These are phyloP conservation scores for Diglossa cyanea DNA, from an alignment of 2,797 vertebrate species.

Conservation along the genomic window DNA sequence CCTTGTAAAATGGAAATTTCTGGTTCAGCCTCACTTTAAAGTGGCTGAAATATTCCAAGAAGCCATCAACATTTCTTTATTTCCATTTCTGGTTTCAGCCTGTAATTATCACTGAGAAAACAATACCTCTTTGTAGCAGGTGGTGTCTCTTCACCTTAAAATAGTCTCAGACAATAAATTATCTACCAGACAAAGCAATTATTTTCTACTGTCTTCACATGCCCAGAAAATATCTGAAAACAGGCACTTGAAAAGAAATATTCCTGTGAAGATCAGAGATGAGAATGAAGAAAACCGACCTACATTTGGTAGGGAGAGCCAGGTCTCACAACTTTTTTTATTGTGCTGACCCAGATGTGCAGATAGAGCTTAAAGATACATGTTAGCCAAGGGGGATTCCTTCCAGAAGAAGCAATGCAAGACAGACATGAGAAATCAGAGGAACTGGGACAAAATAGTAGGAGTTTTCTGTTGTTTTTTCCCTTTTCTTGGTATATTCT, in stretches of 20 bases:
- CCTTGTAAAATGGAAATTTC: neutral
- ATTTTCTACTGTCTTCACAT: neutral
- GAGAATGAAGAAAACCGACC: neutral
- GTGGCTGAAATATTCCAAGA: neutral
- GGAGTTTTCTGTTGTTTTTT: neutral
- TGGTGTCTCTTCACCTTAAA: conserved; percentile 2
- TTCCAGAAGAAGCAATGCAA: neutral
- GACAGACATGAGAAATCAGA: neutral
- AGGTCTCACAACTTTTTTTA: neutral
- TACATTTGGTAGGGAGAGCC: neutral
- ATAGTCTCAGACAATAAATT: neutral
- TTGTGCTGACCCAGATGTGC: neutral
- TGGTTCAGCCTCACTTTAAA: neutral
- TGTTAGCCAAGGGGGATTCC: neutral
- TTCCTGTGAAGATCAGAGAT: neutral
- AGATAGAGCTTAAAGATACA: neutral
- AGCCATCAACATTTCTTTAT: neutral
- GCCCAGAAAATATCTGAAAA: neutral
- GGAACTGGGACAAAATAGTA: neutral
- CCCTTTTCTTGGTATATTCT: neutral
- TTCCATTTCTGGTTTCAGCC: neutral
- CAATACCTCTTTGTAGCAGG: neutral
- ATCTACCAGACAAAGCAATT: neutral
- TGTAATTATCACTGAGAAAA: neutral
- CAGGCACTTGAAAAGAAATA: neutral